Evolutionary conservation across 2,113 vertebrate genomes (phyloP), one percentile per base, ranked within the genome.

Genomic region (Limanda limanda): DNA sequence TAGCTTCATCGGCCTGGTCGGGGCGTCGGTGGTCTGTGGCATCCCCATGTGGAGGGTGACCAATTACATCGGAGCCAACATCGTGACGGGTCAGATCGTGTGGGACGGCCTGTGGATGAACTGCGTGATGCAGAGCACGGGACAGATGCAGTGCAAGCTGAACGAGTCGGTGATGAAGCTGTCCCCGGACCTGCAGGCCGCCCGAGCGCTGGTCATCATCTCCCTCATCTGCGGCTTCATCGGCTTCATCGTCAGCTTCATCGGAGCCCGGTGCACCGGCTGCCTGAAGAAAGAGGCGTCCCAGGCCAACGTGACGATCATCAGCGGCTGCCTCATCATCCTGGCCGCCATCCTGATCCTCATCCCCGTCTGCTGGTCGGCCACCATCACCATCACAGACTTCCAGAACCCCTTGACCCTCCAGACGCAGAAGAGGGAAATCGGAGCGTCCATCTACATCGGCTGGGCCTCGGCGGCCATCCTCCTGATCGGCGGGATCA

Each of bases 31-130:
- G 61, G 88, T 92, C 81, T 95, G 95, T 0, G 96, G 95, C 0
- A 21, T 99, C 68, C 98, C 98, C 72, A 96, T 98, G 96, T 99
- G 98, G 98, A 88, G 95, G 0, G 95, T 96, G 78, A 96, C 97
- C 0, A 85, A 93, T 45, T 99, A 88, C 87, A 81, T 98, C 0
- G 97, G 96, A 2, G 96, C 95, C 92, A 98, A 97, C 94, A 99
- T 95, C 4, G 91, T 93, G 55, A 88, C 94, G 0, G 94, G 90
- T 0, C 94, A 95, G 87, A 69, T 92, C 52, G 79, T 96, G 58
- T 98, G 97, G 97, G 97, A 99, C 40, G 98, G 98, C 5, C 94
- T 99, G 91, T 99, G 98, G 98, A 99, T 99, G 97, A 95, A 91
- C 89, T 99, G 97, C 3, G 95, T 99, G 81, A 96, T 97, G 91